Conservation (phyloP, 2,797 vertebrate species). For the Nyctibius grandis region DNA sequence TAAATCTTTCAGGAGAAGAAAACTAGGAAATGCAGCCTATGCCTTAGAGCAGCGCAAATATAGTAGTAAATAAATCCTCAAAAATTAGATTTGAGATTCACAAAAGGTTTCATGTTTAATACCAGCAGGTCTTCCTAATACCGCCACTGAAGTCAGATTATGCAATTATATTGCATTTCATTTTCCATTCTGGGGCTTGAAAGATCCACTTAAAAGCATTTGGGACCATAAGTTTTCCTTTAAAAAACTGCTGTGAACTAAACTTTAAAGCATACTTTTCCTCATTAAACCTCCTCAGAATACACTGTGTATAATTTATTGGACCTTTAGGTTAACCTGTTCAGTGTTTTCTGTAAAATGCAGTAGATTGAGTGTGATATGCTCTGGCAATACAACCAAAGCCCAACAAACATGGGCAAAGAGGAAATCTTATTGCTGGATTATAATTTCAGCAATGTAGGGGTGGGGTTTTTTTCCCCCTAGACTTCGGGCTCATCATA, state of each 20-base stretch:
- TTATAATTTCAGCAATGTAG: neutral
- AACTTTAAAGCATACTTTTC: constrained; percentile 40
- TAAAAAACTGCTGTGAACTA: constrained; percentile 1
- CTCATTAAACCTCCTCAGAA: neutral
- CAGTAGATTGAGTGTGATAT: neutral
- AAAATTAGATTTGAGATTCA: neutral
- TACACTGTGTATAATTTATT: neutral
- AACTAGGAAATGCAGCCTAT: neutral
- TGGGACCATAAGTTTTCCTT: neutral
- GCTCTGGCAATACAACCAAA: neutral
- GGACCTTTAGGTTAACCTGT: neutral
- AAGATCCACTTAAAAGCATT: neutral
- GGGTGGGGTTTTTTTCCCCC: neutral
- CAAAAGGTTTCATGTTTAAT: neutral
- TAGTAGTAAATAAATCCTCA: neutral
- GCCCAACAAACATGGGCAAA: neutral
- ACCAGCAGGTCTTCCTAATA: neutral
- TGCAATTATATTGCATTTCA: neutral
- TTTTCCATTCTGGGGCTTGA: neutral
- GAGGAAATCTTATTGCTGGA: neutral
- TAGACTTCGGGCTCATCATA: neutral
- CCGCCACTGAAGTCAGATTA: neutral
- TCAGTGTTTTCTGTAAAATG: neutral
- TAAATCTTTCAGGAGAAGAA: neutral
- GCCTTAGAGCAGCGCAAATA: neutral